These are phyloP conservation scores for Myotis myotis DNA, from an alignment of 2,797 vertebrate species.

Conservation along the genomic window DNA sequence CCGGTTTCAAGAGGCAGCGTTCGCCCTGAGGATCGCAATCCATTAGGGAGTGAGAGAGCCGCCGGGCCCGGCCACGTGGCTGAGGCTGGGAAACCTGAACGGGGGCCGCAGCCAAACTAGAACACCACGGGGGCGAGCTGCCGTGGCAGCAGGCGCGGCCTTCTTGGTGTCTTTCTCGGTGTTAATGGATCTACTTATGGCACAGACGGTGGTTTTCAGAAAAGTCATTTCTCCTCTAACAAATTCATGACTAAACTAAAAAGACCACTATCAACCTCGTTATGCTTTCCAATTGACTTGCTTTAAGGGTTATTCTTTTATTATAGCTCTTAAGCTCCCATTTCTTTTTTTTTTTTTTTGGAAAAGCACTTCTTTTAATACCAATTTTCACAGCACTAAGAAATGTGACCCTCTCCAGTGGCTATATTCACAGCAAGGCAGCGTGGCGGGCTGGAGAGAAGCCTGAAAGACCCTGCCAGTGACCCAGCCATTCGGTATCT, in stretches of 20 bases:
- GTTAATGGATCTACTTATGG: slow-evolving; percentile 77
- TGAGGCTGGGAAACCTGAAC: slow-evolving; percentile 3
- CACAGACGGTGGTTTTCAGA: slow-evolving; percentile 78
- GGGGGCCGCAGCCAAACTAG: slow-evolving; percentile 62
- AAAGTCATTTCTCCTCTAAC: slow-evolving; percentile 80
- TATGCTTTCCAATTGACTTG: slow-evolving; percentile 81
- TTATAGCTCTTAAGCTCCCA: slow-evolving; percentile 78
- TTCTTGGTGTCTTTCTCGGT: slow-evolving; percentile 72
- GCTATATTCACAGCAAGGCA: slow-evolving; percentile 68
- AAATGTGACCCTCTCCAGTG: slow-evolving; percentile 77
- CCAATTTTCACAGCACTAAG: slow-evolving; percentile 78
- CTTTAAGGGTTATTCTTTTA: slow-evolving; percentile 81
- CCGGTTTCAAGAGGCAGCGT: slow-evolving; percentile 63
- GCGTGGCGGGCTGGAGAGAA: neutral
- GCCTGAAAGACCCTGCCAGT: neutral
- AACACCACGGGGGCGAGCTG: slow-evolving; percentile 43
- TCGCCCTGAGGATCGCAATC: slow-evolving; percentile 51
- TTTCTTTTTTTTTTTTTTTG: slow-evolving; percentile 69
- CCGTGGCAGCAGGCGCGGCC: slow-evolving; percentile 53
- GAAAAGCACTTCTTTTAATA: slow-evolving; percentile 78
- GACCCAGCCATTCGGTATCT: slow-evolving; percentile 48
- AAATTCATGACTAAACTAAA: slow-evolving; percentile 81
- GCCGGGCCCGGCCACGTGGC: slow-evolving; percentile 46
- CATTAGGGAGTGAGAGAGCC: slow-evolving; percentile 53
- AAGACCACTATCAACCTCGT: slow-evolving; percentile 80